Conservation (phyloP, 2,113 vertebrate genomes). For the Felis catus region DNA sequence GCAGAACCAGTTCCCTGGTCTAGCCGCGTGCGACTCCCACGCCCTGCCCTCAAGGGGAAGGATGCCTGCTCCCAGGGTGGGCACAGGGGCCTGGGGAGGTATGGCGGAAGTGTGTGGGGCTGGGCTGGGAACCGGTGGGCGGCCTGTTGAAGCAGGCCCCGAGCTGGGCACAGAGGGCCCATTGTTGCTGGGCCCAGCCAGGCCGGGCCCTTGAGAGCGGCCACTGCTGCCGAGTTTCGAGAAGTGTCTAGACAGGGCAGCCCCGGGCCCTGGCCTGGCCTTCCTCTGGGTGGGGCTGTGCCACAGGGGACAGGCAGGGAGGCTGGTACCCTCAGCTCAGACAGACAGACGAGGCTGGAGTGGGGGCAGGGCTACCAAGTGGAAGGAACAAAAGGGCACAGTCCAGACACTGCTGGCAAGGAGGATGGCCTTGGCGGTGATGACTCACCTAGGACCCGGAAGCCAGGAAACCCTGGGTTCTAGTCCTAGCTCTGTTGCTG, state of each 20-base stretch:
- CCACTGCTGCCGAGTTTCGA: slow-evolving; percentile 19
- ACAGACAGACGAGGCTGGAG: neutral
- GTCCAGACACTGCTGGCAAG: neutral
- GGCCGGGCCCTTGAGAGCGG: neutral
- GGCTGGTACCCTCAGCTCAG: neutral
- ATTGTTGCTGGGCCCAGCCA: slow-evolving; percentile 68
- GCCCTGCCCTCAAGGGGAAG: slow-evolving; percentile 80
- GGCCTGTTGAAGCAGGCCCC: slow-evolving; percentile 65
- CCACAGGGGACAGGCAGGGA: neutral
- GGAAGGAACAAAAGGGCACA: neutral
- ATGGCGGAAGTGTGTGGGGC: slow-evolving; percentile 31
- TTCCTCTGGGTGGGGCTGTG: neutral
- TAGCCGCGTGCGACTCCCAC: slow-evolving; percentile 32
- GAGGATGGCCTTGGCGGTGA: neutral
- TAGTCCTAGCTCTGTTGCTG: neutral
- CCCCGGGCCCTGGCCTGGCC: slow-evolving; percentile 20
- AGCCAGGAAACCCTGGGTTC: neutral
- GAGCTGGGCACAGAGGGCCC: slow-evolving; percentile 70
- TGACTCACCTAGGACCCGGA: neutral
- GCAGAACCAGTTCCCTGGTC: slow-evolving; percentile 86
- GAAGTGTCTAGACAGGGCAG: slow-evolving; percentile 65
- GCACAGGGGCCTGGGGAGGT: slow-evolving; percentile 43
- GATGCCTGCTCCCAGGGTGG: slow-evolving; percentile 87
- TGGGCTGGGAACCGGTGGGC: slow-evolving; percentile 52
- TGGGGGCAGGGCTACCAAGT: neutral